phyloP scores from a whole-genome alignment of 2,888 invertebrate species.

The Conomelus anceps region DNA sequence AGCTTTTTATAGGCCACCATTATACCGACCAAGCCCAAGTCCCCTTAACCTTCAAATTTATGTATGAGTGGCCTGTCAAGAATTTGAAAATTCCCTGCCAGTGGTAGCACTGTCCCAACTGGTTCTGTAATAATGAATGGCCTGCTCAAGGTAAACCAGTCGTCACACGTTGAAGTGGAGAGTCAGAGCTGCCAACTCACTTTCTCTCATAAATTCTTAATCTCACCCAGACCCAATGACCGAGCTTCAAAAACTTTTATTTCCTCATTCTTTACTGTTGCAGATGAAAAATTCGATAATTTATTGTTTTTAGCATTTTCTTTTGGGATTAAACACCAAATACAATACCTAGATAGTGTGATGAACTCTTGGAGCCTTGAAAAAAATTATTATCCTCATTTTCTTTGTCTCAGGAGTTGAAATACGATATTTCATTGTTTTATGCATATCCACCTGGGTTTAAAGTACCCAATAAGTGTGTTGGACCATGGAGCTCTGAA shows the following conservation, averaged over 20 bases:
- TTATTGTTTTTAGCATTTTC: not conserved
- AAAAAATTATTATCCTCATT: not conserved
- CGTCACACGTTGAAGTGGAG: not conserved
- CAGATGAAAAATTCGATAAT: not conserved
- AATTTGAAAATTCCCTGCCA: not conserved
- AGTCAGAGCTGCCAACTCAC: constrained; percentile 1
- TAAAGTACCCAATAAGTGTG: not conserved
- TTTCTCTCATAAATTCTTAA: constrained; percentile 7
- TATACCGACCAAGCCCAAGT: not conserved
- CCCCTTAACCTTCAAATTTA: not conserved
- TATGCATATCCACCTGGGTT: not conserved
- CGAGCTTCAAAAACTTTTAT: not conserved
- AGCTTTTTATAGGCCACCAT: not conserved
- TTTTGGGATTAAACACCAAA: too few species aligned
- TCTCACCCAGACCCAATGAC: constrained; percentile 5
- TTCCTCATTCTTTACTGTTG: not conserved
- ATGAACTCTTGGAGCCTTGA: not conserved
- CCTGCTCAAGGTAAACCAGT: constrained; percentile 9
- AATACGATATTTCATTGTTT: not conserved
- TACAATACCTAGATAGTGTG: not conserved
- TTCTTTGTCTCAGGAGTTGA: not conserved
- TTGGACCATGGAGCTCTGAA: not conserved
- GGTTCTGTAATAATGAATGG: constrained; percentile 1
- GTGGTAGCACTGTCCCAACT: not conserved
- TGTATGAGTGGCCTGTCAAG: not conserved